Conservation (phyloP, 2,797 vertebrate species). For the Anas georgica region DNA sequence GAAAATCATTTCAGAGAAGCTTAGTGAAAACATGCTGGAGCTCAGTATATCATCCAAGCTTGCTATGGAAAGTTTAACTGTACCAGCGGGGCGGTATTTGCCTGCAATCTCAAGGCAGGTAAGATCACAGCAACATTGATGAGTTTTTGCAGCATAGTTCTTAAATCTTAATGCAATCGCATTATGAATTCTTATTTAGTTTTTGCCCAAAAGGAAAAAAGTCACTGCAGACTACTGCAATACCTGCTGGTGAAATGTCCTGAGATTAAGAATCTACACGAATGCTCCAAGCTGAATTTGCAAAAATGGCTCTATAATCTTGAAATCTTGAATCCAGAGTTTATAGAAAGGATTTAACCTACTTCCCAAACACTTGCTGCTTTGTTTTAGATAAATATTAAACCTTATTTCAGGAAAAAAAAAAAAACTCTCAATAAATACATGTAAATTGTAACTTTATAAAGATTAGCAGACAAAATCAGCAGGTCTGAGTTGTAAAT, state of each 20-base stretch:
- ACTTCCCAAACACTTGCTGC: neutral
- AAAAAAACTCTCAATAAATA: neutral
- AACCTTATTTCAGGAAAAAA: neutral
- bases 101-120: neutral
- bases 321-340: neutral
- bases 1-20: constrained; percentile 14
- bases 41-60: neutral
- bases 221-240: constrained; percentile 1
- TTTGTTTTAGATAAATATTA: neutral
- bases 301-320: neutral
- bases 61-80: neutral
- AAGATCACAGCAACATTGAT: neutral
- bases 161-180: neutral
- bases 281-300: constrained; percentile 15
- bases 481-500: neutral
- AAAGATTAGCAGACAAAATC: neutral
- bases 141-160: neutral
- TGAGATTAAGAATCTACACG: neutral
- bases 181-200: neutral
- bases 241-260: neutral
- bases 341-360: neutral
- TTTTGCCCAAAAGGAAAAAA: constrained; percentile 10
- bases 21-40: neutral
- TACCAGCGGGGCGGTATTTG: neutral
- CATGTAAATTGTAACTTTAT: neutral